Conservation (phyloP, 2,113 vertebrate genomes). For the Scortum barcoo region DNA sequence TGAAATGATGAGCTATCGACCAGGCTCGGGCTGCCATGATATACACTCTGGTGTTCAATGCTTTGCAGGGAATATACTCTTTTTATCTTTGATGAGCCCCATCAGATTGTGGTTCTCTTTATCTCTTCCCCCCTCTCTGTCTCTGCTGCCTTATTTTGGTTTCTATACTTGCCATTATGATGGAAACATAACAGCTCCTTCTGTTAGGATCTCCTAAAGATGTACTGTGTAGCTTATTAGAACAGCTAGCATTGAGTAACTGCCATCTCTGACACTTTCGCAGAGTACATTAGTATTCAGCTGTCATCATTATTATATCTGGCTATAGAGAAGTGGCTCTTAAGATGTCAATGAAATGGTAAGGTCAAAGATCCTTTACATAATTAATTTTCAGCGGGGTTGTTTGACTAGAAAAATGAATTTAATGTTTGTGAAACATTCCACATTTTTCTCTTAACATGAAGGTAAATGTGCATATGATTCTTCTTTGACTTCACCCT, state of each 20-base stretch:
- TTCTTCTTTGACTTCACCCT: neutral
- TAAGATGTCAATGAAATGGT: neutral
- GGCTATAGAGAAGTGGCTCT: neutral
- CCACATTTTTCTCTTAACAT: neutral
- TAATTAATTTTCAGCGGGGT: neutral
- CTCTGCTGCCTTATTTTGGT: slow-evolving; percentile 29
- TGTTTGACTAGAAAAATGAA: no score
- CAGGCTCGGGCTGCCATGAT: slow-evolving; percentile 52
- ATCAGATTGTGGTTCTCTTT: slow-evolving; percentile 37
- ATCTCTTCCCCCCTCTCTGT: slow-evolving; percentile 28
- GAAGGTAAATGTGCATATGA: neutral
- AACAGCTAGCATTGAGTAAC: neutral
- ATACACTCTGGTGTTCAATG: slow-evolving; percentile 49
- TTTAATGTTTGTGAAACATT: neutral
- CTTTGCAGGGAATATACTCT: slow-evolving; percentile 44
- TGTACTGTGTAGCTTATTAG: neutral
- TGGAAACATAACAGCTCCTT: neutral
- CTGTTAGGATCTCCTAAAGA: neutral
- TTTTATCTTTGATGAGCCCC: slow-evolving; percentile 48
- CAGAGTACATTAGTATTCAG: neutral
- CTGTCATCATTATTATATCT: neutral
- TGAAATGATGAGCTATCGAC: slow-evolving; percentile 77
- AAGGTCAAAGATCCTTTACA: neutral
- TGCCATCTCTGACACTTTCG: neutral
- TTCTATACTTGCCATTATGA: neutral